These are phyloP conservation scores for Eumerus sabulonum DNA, from an alignment of 2,888 invertebrate species.

Conservation along the genomic window DNA sequence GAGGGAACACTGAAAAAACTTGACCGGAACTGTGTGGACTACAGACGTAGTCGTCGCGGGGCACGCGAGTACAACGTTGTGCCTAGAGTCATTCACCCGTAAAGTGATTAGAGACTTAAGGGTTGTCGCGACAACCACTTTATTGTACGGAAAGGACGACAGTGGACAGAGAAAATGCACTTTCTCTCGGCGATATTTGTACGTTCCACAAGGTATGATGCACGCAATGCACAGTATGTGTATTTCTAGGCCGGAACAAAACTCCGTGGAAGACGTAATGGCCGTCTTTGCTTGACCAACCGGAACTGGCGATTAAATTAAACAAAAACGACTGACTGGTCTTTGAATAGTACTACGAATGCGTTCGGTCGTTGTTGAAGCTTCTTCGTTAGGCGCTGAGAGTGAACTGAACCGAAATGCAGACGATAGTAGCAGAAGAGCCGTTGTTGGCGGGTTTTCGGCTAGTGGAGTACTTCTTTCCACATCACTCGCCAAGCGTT, in stretches of 20 bases:
- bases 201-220: constrained; percentile 3
- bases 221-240: constrained; percentile 55
- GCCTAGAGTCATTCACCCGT: constrained; percentile 59
- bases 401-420: constrained; percentile 73
- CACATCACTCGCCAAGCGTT: constrained; percentile 79
- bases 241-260: constrained; percentile 57
- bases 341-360: neutral
- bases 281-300: constrained; percentile 54
- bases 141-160: constrained; percentile 22
- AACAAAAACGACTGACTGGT: constrained; percentile 9
- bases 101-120: constrained; percentile 46
- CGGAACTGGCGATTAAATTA: constrained; percentile 50
- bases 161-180: constrained; percentile 48
- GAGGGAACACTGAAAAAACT: constrained; percentile 32
- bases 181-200: constrained; percentile 31
- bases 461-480: constrained; percentile 71
- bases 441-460: constrained; percentile 29
- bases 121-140: too few relatives aligned
- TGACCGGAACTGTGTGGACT: constrained; percentile 60
- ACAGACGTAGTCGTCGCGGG: neutral
- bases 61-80: constrained; percentile 21
- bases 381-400: constrained; percentile 69
- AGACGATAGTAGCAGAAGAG: neutral
- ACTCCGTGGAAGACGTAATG: constrained; percentile 24
- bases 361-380: constrained; percentile 35